Percentiles rank a stretch among this genome's conserved stretches.
phyloP scores from a whole-genome alignment of 1,140 invertebrate species.

The Achatina immaculata region DNA sequence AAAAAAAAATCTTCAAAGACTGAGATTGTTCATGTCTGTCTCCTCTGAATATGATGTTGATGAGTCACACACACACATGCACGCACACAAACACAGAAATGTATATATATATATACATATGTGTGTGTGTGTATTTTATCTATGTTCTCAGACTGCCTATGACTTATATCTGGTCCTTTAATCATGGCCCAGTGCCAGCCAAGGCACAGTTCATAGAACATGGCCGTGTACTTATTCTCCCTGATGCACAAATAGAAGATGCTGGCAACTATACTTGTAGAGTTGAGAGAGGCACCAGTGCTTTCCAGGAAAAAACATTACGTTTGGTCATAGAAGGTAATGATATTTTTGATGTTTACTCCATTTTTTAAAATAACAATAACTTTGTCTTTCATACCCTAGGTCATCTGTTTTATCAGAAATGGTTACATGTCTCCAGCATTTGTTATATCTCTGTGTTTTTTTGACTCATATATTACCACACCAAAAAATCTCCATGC shows the following conservation, averaged over 20 bases:
- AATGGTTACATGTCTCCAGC: no score
- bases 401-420: no score
- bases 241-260: constrained; percentile 89
- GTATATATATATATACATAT: neutral
- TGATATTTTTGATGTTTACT: no score
- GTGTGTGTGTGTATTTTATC: neutral
- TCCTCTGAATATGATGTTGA: no score
- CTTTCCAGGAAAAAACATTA: constrained; percentile 39
- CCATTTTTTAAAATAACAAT: no score
- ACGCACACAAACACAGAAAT: neutral
- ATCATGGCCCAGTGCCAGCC: constrained; percentile 78
- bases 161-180: constrained; percentile 56
- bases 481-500: no score
- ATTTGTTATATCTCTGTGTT: no score
- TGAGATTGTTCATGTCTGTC: no score
- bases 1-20: no score
- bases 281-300: constrained; percentile 72
- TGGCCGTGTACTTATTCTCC: constrained; percentile 88
- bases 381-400: no score
- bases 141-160: constrained; percentile 37
- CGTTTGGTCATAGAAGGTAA: constrained; percentile 49
- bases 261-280: constrained; percentile 93
- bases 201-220: constrained; percentile 81
- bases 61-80: neutral
- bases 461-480: no score